Evolutionary conservation across 2,797 vertebrate genomes (phyloP).

Genomic region (Podargus strigoides): DNA sequence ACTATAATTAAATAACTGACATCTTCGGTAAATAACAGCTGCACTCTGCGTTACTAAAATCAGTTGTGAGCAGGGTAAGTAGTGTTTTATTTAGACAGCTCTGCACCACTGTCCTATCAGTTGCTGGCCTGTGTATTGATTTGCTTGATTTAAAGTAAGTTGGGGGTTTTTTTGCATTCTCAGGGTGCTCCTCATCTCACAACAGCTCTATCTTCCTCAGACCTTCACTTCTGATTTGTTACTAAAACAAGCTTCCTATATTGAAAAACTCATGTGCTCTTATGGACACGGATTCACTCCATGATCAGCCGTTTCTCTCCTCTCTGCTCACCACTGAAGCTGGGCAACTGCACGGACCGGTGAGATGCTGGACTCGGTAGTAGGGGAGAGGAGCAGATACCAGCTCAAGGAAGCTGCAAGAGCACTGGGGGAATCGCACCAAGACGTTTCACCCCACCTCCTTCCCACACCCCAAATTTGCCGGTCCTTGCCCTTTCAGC

Average conservation of each 20-base stretch:
- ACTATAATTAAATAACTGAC: constrained; percentile 52
- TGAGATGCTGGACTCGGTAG: fast-evolving
- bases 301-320: neutral
- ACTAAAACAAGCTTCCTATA: neutral
- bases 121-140: neutral
- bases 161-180: neutral
- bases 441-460: fast-evolving
- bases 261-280: neutral
- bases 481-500: neutral
- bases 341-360: neutral
- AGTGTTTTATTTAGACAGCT: neutral
- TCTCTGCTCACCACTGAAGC: neutral
- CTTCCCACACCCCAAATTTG: neutral
- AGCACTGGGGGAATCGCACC: neutral
- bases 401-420: neutral
- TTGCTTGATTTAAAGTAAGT: neutral
- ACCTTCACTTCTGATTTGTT: neutral
- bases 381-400: neutral
- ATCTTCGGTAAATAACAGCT: constrained; percentile 43
- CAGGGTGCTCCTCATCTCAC: neutral
- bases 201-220: neutral
- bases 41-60: neutral
- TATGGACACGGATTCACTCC: neutral
- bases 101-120: neutral
- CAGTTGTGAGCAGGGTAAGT: neutral